Conservation (phyloP, 2,797 vertebrate species). For the Takifugu rubripes region DNA sequence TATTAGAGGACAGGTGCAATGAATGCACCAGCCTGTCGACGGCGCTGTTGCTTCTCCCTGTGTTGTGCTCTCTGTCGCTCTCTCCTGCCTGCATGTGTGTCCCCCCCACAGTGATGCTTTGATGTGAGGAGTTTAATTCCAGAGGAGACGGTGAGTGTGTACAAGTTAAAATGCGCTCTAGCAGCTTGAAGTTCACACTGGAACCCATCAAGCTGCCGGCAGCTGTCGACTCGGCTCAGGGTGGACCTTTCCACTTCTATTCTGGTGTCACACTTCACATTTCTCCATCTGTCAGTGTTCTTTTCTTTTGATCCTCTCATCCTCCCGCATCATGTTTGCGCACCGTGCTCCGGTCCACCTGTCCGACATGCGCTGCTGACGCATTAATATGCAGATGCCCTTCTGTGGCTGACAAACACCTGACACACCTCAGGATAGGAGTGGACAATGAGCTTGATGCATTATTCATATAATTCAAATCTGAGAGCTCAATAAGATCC, state of each 20-base stretch:
- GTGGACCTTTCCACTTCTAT: slow-evolving; percentile 15
- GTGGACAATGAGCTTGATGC: too few relatives aligned
- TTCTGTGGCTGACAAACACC: slow-evolving; percentile 66
- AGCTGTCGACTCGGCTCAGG: slow-evolving; percentile 68
- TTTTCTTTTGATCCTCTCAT: neutral
- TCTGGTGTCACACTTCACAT: neutral
- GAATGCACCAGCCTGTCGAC: slow-evolving; percentile 10
- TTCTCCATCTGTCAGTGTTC: neutral
- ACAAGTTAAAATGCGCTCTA: slow-evolving; percentile 71
- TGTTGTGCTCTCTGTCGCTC: neutral
- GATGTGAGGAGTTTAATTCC: slow-evolving; percentile 68
- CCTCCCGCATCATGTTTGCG: neutral
- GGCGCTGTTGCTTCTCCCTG: slow-evolving; percentile 15
- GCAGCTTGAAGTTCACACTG: slow-evolving; percentile 76
- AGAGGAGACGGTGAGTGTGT: slow-evolving; percentile 66
- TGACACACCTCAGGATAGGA: slow-evolving; percentile 57
- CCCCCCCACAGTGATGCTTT: slow-evolving; percentile 53
- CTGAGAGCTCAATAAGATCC: too few relatives aligned
- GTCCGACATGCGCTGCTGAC: neutral
- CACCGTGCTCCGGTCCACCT: neutral
- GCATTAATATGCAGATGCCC: neutral
- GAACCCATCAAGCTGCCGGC: slow-evolving; percentile 77
- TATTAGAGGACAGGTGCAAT: too few relatives aligned
- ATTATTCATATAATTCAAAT: too few relatives aligned
- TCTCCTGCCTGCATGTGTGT: slow-evolving; percentile 1